Percentiles rank a stretch among this genome's conserved stretches.
Evolutionary conservation across 2,888 invertebrate genomes (phyloP).

Genomic region (Limulus polyphemus): DNA sequence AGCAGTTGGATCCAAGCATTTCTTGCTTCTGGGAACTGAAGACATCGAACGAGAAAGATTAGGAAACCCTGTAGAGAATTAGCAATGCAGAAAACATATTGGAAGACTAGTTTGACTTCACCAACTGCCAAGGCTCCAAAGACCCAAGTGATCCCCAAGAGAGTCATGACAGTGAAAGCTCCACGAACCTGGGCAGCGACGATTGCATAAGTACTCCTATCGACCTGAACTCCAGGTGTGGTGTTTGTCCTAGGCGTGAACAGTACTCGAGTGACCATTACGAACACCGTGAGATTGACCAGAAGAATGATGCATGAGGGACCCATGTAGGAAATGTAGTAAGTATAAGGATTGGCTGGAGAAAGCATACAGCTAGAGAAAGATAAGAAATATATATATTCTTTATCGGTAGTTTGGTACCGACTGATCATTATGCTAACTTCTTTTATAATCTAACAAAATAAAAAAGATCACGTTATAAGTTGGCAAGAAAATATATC

Average conservation of each 20-base stretch:
- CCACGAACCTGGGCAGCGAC: slow-evolving; percentile 27
- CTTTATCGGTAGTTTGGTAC: too few relatives aligned
- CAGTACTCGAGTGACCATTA: slow-evolving; percentile 35
- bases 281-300: slow-evolving; percentile 38
- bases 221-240: slow-evolving; percentile 9
- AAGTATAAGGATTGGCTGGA: slow-evolving; percentile 34
- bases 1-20: slow-evolving; percentile 27
- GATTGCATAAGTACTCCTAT: background rate
- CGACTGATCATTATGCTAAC: too few relatives aligned
- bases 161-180: slow-evolving; percentile 31
- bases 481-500: too few relatives aligned
- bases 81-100: slow-evolving; percentile 34
- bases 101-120: slow-evolving; percentile 28
- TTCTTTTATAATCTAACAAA: too few relatives aligned
- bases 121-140: slow-evolving; percentile 33
- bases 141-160: slow-evolving; percentile 34
- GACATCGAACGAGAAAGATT: slow-evolving; percentile 33
- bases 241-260: slow-evolving; percentile 29
- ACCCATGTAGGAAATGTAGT: slow-evolving; percentile 38
- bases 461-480: too few relatives aligned
- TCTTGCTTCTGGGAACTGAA: slow-evolving; percentile 28
- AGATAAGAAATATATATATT: background rate
- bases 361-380: slow-evolving; percentile 39
- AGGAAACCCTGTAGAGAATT: slow-evolving; percentile 35
- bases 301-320: slow-evolving; percentile 38